Base-by-base conservation (phyloP, 2,113 vertebrate species). In the Naja naja region DNA sequence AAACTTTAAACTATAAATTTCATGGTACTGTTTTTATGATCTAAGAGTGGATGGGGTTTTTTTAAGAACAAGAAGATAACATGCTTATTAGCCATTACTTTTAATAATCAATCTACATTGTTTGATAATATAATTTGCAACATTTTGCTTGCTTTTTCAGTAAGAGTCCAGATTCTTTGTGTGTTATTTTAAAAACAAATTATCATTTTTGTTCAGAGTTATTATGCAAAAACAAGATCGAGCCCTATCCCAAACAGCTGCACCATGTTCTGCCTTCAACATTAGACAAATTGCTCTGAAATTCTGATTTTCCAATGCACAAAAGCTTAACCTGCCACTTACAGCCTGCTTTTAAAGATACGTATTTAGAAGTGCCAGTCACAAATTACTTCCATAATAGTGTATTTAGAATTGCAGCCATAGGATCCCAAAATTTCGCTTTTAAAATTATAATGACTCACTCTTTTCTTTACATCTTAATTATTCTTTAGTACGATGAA, bases 31-130 rank as follows among this genome's bases (percentile, higher is more conserved):
- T 45, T 95, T 93, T 91, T 93, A 27, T 34, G 27, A 92, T 81
- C 95, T 91, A 93, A 94, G 93, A 94, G 93, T 93, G 91, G 92
- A 88, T 90, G 74, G 18, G 64, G 53, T 49, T 52, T 90, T 92
- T 34, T 94, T 89, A 89, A 60, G 86, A 49, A 95, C 94, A 96
- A 96, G 93, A 95, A 94, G 92, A 94, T 89, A 95, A 90, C 91
- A 96, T 94, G 93, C 85, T 53, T 43, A 56, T 14, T 85, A 49
- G 49, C 34, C 81, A 39, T 45, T 55, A 91, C 23, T 43, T 85
- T 85, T 47, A 85, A 86, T 55, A 55, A 7, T 81, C 52, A 81
- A n/a, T 39, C 14, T 87, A 27, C 45, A 86, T 55, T 85, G 74
- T n/a, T 45, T n/a, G 30, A 58, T 47, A 49, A 91, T 91, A 56